Evolutionary conservation across 2,113 vertebrate genomes (phyloP).

Genomic region (Varanus komodoensis): DNA sequence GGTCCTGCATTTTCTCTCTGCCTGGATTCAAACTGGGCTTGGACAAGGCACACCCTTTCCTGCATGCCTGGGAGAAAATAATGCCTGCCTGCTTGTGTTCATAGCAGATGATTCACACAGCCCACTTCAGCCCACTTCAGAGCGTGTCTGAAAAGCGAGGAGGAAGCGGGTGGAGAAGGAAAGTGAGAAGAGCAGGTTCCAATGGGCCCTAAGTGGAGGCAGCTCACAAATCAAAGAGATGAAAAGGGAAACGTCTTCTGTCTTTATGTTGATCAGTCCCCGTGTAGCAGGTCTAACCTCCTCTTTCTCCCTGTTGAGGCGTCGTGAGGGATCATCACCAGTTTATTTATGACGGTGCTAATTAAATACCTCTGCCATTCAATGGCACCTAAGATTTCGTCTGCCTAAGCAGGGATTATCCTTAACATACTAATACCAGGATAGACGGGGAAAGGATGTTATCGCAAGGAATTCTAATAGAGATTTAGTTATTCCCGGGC

Average conservation of each 20-base stretch:
- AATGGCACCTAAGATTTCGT: constrained; percentile 32
- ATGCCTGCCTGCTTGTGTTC: too few relatives aligned
- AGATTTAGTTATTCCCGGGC: constrained; percentile 39
- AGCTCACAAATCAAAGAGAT: too few relatives aligned
- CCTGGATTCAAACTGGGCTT: too few relatives aligned
- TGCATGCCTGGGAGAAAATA: too few relatives aligned
- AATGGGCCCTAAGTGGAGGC: neutral
- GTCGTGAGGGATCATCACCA: neutral
- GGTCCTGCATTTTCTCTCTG: too few relatives aligned
- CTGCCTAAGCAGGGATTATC: constrained; percentile 10
- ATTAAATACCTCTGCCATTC: constrained; percentile 20
- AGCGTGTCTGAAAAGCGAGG: too few relatives aligned
- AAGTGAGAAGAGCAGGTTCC: neutral
- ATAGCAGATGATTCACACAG: too few relatives aligned
- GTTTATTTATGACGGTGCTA: constrained; percentile 10
- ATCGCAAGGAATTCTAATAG: constrained; percentile 42
- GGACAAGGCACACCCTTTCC: too few relatives aligned
- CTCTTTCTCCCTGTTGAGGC: neutral
- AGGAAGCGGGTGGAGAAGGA: too few relatives aligned
- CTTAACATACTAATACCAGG: neutral
- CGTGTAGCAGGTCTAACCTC: neutral
- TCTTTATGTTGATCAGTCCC: neutral
- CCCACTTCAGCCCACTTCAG: neutral
- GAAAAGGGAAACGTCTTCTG: neutral
- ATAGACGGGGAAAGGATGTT: neutral